A percentile compares a stretch with the other conserved stretches of the same genome.
These are phyloP conservation scores for Platalea minor DNA, from an alignment of 2,797 vertebrate genomes.

Conservation along the genomic window DNA sequence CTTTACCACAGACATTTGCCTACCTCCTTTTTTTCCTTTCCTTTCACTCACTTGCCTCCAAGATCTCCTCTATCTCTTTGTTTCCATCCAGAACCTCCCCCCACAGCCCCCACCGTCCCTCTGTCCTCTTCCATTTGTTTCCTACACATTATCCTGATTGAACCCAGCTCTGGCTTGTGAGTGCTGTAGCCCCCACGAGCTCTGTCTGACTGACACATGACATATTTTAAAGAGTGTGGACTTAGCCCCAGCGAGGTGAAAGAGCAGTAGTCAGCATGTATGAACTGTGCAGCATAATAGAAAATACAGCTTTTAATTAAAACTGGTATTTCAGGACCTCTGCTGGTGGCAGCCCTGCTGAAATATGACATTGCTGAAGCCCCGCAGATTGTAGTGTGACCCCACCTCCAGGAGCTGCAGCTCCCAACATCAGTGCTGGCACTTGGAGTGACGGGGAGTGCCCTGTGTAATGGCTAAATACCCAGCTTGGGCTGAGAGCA, in stretches of 20 bases:
- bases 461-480: background rate
- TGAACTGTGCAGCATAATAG: background rate
- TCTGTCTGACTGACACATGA: constrained; percentile 10
- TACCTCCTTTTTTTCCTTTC: background rate
- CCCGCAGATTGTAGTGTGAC: background rate
- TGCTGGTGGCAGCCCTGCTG: constrained; percentile 37
- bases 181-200: background rate
- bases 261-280: constrained; percentile 39
- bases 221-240: background rate
- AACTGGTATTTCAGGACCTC: constrained; percentile 51
- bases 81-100: background rate
- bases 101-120: background rate
- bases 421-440: background rate
- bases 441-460: background rate
- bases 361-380: background rate
- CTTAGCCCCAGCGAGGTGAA: background rate
- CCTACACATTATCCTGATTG: background rate
- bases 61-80: background rate
- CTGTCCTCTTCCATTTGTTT: background rate
- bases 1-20: background rate
- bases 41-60: background rate
- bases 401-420: background rate
- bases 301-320: constrained; percentile 60
- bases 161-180: background rate
- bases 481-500: background rate